Evolutionary conservation across 2,113 vertebrate species (phyloP), one percentile per base, ranked within the genome.

Genomic region (Rhombomys opimus): DNA sequence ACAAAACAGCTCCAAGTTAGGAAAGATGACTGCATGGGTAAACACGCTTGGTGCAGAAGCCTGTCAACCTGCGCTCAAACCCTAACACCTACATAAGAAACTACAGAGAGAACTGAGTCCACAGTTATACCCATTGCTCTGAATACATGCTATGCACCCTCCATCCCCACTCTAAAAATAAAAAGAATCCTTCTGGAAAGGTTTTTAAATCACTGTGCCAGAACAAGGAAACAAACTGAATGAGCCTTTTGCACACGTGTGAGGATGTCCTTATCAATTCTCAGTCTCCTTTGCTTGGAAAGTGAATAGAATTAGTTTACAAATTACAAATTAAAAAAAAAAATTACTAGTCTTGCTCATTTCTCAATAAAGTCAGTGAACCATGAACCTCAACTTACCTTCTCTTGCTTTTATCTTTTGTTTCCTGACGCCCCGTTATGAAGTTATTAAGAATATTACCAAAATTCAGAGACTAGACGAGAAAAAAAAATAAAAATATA

Each of bases 331-430:
- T 87, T 68, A 52, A 68, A 50, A 50, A 30, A 2, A 3, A 14
- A 85, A 76, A 86, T 84, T 95, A 52, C 4, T 93, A 87, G 25
- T 75, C 77, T 67, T 89, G 25, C 77, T 80, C 17, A 50, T 57
- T 86, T 38, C 91, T 70, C 46, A 17, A 91, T 30, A 46, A n/a
- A 41, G 2, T 52, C 67, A 95, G 57, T 57, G 46, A 95, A 41
- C 20, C 17, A 61, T 8, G n/a, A 89, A 10, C 75, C 10, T 23
- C 27, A 9, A 0, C 63, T 57, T 57, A 76, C 52, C 4, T 4
- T 46, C 81, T 12, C 61, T 67, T 73, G 17, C 52, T 73, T 73
- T 90, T 90, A 38, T 32, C 14, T 65, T 88, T 27, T 76, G 30
- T 81, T 89, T 6, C 5, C 41, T 87, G 70, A 1, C 32, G 1